These are phyloP conservation scores for Hylomyscus alleni DNA, from an alignment of 2,797 vertebrate species.

Conservation along the genomic window DNA sequence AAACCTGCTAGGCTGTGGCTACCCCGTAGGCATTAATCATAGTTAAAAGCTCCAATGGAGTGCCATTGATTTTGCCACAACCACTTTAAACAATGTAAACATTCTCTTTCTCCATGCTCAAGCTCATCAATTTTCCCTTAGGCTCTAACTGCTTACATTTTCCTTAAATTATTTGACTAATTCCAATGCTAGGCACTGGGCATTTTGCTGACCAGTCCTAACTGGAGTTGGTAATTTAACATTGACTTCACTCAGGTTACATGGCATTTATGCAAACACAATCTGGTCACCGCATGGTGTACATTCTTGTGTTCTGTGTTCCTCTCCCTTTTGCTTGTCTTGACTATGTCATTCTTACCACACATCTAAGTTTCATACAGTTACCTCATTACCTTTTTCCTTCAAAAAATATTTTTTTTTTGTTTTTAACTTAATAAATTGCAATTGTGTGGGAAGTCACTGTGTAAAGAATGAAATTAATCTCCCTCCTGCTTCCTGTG, in stretches of 20 bases:
- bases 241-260: neutral
- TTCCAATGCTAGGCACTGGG: neutral
- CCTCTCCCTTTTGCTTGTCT: neutral
- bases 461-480: neutral
- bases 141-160: neutral
- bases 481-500: neutral
- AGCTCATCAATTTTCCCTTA: neutral
- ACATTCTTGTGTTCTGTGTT: neutral
- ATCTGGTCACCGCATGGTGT: neutral
- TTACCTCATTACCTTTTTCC: neutral
- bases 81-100: neutral
- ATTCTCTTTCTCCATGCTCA: neutral
- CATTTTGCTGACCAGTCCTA: neutral
- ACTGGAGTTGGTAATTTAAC: neutral
- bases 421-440: neutral
- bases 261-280: neutral
- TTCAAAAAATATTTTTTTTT: neutral
- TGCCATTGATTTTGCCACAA: constrained; percentile 32
- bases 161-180: neutral
- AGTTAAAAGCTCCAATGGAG: neutral
- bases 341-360: neutral
- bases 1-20: neutral
- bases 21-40: neutral
- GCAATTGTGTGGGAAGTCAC: neutral
- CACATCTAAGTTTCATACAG: neutral